phyloP scores from a whole-genome alignment of 1,140 invertebrate genomes.

The Oryctes rhinoceros region DNA sequence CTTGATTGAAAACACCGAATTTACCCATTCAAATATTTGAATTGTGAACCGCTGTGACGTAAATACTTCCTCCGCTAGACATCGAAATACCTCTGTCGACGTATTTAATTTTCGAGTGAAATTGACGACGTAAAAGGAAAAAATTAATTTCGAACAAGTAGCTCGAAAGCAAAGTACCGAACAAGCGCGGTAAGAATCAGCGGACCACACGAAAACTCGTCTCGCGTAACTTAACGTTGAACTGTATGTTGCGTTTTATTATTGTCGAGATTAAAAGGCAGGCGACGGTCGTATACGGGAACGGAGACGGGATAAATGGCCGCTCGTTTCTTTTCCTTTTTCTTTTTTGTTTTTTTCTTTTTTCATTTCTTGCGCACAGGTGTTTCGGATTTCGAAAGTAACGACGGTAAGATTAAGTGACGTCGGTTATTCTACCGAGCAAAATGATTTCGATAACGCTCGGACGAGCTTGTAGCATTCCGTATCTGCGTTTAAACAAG shows the following conservation, averaged over 20 bases:
- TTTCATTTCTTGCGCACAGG: not conserved
- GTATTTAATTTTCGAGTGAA: not conserved
- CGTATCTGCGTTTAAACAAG: not conserved
- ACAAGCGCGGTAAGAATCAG: not conserved
- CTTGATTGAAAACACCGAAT: too few relatives aligned
- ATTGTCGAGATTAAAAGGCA: not conserved
- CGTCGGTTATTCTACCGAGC: not conserved
- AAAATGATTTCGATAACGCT: not conserved
- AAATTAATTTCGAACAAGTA: not conserved
- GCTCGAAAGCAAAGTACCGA: not conserved
- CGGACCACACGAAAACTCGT: conserved; percentile 1
- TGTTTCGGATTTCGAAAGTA: not conserved
- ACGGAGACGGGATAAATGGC: not conserved
- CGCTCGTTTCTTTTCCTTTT: not conserved
- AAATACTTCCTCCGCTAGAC: not conserved
- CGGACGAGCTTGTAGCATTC: not conserved
- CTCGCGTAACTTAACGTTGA: not conserved
- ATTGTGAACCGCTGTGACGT: too few relatives aligned
- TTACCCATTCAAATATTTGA: too few relatives aligned
- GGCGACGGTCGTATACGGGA: not conserved
- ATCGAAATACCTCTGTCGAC: not conserved
- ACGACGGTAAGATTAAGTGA: not conserved
- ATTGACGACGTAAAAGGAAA: not conserved
- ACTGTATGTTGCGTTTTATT: conserved; percentile 4
- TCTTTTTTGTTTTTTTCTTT: not conserved